Percentiles rank a stretch among this genome's conserved stretches.
phyloP scores from a whole-genome alignment of 2,797 vertebrate genomes.

The Staurois parvus region DNA sequence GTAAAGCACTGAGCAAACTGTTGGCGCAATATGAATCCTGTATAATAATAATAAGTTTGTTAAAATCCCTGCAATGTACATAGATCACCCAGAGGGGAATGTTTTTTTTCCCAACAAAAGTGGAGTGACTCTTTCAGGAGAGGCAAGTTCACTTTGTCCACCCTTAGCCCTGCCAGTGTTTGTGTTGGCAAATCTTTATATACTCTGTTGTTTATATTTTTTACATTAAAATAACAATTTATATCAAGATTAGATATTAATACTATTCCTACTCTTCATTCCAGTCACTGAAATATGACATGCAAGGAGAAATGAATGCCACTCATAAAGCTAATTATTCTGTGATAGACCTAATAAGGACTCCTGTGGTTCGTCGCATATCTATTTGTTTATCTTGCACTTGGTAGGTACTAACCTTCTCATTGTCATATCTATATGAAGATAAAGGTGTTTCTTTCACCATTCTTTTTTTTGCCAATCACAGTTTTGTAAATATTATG shows the following conservation, averaged over 20 bases:
- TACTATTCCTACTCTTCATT: neutral
- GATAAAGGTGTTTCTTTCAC: neutral
- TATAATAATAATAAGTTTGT: too few relatives aligned
- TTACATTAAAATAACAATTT: neutral
- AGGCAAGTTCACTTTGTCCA: neutral
- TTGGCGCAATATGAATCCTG: too few relatives aligned
- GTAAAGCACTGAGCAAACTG: too few relatives aligned
- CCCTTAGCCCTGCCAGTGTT: neutral
- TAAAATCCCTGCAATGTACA: too few relatives aligned
- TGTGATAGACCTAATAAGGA: conserved; percentile 45
- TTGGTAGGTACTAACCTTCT: conserved; percentile 34
- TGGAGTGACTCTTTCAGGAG: too few relatives aligned
- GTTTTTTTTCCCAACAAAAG: too few relatives aligned
- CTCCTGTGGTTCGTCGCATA: conserved; percentile 50
- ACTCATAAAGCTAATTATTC: conserved; percentile 22
- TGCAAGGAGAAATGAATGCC: conserved; percentile 56
- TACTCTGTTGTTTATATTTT: neutral
- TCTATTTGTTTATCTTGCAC: conserved; percentile 40
- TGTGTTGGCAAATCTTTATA: neutral
- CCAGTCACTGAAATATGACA: conserved; percentile 44
- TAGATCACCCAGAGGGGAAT: too few relatives aligned
- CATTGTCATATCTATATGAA: neutral
- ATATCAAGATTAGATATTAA: too few relatives aligned
- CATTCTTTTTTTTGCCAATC: neutral
- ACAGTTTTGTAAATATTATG: too few relatives aligned